Conservation (phyloP, 2,113 vertebrate genomes). For the Petaurus breviceps region DNA sequence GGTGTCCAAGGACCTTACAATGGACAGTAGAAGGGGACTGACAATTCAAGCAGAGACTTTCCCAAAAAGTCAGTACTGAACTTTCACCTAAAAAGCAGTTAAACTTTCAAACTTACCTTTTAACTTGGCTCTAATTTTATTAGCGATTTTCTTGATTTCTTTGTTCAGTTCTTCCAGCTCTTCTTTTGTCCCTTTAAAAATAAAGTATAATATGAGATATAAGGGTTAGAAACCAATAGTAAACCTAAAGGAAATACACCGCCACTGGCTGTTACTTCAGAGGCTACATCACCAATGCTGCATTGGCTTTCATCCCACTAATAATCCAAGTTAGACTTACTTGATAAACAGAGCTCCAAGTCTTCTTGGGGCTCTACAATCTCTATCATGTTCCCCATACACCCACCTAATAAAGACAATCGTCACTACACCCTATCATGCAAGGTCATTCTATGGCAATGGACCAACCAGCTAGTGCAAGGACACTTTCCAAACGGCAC, state of each 20-base stretch:
- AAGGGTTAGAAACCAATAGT: not conserved
- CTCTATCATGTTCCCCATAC: not conserved
- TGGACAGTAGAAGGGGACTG: not conserved
- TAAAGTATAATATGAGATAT: not conserved
- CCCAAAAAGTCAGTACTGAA: not conserved
- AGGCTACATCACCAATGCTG: not conserved
- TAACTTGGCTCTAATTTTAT: constrained; percentile 90
- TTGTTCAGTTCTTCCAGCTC: constrained; percentile 92
- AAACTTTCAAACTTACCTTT: constrained; percentile 83
- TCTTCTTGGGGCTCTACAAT: not conserved
- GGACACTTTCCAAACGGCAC: not conserved
- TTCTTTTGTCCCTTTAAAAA: constrained; percentile 91
- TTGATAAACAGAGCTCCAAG: not conserved
- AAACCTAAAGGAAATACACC: accelerated
- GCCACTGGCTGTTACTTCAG: not conserved
- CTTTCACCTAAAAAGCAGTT: not conserved
- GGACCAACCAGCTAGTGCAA: not conserved
- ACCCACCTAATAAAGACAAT: not conserved
- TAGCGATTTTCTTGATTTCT: constrained; percentile 94
- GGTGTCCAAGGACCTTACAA: not conserved
- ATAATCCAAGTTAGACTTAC: not conserved
- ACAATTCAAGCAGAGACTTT: not conserved
- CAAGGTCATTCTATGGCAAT: not conserved
- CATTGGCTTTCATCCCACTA: not conserved
- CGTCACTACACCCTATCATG: not conserved